A percentile compares a stretch with the other conserved stretches of the same genome.
Evolutionary conservation across 2,888 invertebrate species (phyloP).

Genomic region (Poecilobothrus nobilitatus): DNA sequence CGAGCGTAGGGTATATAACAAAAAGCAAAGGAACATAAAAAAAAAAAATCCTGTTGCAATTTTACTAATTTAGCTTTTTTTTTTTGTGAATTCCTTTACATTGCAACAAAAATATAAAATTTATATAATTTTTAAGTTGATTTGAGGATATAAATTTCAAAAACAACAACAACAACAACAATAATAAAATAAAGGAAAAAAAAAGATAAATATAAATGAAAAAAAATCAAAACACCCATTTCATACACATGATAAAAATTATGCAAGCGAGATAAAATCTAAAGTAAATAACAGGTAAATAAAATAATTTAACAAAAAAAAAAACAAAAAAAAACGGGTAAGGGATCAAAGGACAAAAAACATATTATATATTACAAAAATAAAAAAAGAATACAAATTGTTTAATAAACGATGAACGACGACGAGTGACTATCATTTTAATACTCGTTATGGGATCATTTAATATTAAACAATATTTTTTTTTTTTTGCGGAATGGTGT

Average conservation of each 20-base stretch:
- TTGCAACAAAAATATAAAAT: neutral
- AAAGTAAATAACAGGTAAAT: too few relatives aligned
- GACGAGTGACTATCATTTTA: neutral
- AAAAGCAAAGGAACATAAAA: neutral
- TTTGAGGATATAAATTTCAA: neutral
- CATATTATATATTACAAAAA: neutral
- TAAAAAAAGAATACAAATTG: neutral
- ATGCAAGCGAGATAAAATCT: too few relatives aligned
- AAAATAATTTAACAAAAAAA: too few relatives aligned
- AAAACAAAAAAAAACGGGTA: too few relatives aligned
- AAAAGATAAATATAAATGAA: neutral
- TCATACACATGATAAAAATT: too few relatives aligned
- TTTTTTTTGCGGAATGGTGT: too few relatives aligned
- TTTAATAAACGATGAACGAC: neutral
- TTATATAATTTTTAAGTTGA: neutral
- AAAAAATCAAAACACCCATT: neutral
- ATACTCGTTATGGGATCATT: too few relatives aligned
- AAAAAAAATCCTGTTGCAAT: neutral
- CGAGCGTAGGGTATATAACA: too few relatives aligned
- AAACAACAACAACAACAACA: neutral
- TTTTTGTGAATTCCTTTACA: neutral
- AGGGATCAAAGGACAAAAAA: too few relatives aligned
- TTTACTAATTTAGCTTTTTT: neutral
- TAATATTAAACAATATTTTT: too few relatives aligned
- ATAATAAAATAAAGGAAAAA: neutral